Conservation (phyloP, 1,140 invertebrate species). For the Anoplolepis gracilipes region DNA sequence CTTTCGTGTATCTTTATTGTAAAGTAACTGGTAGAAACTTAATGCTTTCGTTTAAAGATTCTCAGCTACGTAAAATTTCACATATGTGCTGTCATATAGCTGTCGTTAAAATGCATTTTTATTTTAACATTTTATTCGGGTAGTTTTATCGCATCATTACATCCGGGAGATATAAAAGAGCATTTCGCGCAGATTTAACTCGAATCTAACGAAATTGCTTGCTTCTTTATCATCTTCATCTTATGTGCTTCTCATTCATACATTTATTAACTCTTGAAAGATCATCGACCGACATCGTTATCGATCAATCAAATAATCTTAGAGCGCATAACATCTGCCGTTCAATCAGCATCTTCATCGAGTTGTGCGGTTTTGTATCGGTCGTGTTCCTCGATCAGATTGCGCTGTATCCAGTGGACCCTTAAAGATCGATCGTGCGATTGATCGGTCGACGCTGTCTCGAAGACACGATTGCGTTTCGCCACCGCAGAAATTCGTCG, state of each 20-base stretch:
- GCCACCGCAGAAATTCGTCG: constrained; percentile 61
- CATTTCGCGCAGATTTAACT: not conserved
- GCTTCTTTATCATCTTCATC: constrained; percentile 30
- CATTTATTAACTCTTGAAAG: constrained; percentile 15
- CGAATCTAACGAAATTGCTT: not conserved
- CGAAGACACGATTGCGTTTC: constrained; percentile 41
- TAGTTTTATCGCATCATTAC: not conserved
- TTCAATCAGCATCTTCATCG: constrained; percentile 38
- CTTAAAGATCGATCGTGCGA: constrained; percentile 53
- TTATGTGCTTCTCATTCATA: not conserved
- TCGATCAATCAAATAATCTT: constrained; percentile 51
- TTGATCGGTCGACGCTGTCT: constrained; percentile 23
- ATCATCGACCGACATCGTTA: constrained; percentile 38
- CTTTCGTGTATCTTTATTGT: not conserved
- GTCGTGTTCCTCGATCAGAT: constrained; percentile 33
- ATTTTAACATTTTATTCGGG: not conserved
- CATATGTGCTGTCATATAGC: no score
- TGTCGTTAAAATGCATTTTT: not conserved
- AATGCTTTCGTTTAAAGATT: not conserved
- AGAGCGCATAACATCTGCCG: constrained; percentile 43
- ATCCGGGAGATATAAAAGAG: not conserved
- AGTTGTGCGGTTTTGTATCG: constrained; percentile 65
- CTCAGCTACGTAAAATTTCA: constrained; percentile 5
- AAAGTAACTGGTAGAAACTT: not conserved
- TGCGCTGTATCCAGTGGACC: not conserved